A percentile compares a stretch with the other conserved stretches of the same genome.
Conservation (phyloP, 2,888 invertebrate species). For the Oligia fasciuncula region DNA sequence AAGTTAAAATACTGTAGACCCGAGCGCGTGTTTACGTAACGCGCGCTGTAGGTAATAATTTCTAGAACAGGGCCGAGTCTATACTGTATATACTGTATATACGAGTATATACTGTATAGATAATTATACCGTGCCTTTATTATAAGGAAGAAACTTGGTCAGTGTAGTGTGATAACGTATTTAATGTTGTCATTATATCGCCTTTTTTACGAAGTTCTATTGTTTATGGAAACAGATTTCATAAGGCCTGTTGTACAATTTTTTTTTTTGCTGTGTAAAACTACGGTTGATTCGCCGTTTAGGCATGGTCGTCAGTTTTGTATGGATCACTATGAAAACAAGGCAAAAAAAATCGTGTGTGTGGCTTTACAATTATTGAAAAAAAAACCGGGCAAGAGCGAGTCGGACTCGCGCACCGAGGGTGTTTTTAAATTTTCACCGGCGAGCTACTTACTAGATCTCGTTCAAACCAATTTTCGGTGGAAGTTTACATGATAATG, state of each 20-base stretch:
- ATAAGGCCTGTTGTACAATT: background rate
- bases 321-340: background rate
- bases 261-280: background rate
- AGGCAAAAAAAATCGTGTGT: background rate
- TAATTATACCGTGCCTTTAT: conserved; percentile 47
- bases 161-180: conserved; percentile 12
- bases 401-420: too few species aligned
- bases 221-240: background rate
- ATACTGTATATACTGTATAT: too few species aligned
- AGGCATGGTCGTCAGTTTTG: background rate
- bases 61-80: too few species aligned
- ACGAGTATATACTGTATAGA: too few species aligned
- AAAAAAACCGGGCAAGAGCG: background rate
- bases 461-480: too few species aligned
- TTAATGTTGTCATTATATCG: conserved; percentile 17
- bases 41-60: too few species aligned
- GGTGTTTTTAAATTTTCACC: too few species aligned
- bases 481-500: too few species aligned
- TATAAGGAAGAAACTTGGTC: conserved; percentile 33
- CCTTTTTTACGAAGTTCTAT: background rate
- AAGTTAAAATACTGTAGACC: too few species aligned
- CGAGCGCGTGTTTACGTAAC: too few species aligned
- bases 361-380: background rate
- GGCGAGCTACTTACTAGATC: too few species aligned
- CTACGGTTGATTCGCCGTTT: background rate